Conservation (phyloP, 2,113 vertebrate genomes). For the Otocyon megalotis region DNA sequence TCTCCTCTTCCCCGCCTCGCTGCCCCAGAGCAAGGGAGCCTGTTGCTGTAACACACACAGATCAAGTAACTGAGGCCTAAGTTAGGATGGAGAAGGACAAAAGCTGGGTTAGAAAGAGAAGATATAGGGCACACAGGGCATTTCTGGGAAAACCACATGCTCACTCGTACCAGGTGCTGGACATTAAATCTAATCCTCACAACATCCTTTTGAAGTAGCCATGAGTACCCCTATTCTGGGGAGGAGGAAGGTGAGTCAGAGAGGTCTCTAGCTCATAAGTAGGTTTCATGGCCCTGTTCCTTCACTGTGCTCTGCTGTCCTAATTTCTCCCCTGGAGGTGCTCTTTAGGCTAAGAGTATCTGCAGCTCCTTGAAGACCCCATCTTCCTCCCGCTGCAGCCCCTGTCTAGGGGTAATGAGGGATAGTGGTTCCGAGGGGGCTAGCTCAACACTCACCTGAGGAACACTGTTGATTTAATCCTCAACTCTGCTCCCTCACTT, state of each 20-base stretch:
- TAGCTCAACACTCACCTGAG: neutral
- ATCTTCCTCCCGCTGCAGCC: neutral
- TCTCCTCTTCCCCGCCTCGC: neutral
- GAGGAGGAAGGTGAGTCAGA: neutral
- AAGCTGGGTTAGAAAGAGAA: neutral
- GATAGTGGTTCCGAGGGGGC: neutral
- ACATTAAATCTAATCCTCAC: neutral
- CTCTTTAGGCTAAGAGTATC: neutral
- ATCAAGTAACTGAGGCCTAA: neutral
- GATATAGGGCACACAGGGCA: neutral
- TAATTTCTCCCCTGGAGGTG: neutral
- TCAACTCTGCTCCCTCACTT: neutral
- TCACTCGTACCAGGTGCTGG: neutral
- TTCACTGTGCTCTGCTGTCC: neutral
- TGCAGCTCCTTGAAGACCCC: neutral
- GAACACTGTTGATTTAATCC: neutral
- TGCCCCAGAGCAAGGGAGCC: neutral
- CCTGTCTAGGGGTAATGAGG: accelerated
- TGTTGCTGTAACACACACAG: neutral
- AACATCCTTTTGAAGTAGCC: neutral
- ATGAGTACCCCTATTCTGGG: neutral
- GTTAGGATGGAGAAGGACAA: neutral
- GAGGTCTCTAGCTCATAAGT: neutral
- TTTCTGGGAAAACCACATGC: neutral
- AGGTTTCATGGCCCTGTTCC: neutral